Percentiles rank a stretch among this genome's conserved stretches.
Conservation (phyloP, 1,140 invertebrate species). For the Caerostris extrusa region DNA sequence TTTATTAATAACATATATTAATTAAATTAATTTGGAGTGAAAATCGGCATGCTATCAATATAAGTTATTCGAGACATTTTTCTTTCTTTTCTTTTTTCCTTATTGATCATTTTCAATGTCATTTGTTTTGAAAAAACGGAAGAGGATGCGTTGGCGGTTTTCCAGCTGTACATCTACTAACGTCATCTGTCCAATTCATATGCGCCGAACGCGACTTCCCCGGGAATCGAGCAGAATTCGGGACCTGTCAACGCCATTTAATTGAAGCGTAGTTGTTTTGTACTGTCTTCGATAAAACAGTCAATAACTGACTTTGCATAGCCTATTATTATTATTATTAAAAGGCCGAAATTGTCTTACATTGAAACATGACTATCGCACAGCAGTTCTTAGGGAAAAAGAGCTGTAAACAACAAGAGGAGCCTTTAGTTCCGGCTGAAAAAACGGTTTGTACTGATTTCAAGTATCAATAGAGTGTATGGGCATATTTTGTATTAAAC, state of each 20-base stretch:
- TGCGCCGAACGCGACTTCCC: not conserved
- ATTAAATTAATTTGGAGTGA: too few relatives aligned
- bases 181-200: slow-evolving; percentile 22
- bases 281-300: not conserved
- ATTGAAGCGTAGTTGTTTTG: slow-evolving; percentile 17
- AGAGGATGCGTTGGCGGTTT: not conserved
- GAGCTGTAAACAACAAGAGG: slow-evolving; percentile 71
- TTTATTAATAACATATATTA: too few relatives aligned
- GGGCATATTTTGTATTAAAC: too few relatives aligned
- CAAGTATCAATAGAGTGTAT: too few relatives aligned
- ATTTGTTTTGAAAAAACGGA: too few relatives aligned
- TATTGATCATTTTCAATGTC: too few relatives aligned
- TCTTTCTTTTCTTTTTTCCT: too few relatives aligned
- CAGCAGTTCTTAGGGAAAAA: slow-evolving; percentile 75
- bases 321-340: not conserved
- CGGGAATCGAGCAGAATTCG: not conserved
- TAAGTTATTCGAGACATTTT: too few relatives aligned
- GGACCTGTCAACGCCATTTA: slow-evolving; percentile 38
- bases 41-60: too few relatives aligned
- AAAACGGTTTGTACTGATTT: slow-evolving; percentile 50
- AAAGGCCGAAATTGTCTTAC: not conserved
- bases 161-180: slow-evolving; percentile 56
- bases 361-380: slow-evolving; percentile 65
- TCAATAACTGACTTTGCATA: not conserved
- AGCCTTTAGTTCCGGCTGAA: slow-evolving; percentile 61